Evolutionary conservation across 2,888 invertebrate species (phyloP).

Genomic region (Polymixis lichenea): DNA sequence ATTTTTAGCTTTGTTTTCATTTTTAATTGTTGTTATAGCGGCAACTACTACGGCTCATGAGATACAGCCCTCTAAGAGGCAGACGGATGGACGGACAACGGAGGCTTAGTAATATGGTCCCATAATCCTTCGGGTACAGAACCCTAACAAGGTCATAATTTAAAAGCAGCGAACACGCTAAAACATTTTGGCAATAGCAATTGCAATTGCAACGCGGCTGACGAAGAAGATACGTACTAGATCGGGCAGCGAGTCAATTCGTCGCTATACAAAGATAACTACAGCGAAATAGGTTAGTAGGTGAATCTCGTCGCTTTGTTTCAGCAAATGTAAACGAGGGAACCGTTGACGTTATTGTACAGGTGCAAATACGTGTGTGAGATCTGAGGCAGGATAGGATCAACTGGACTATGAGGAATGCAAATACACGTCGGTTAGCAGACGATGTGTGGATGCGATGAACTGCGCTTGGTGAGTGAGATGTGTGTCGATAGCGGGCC

Average conservation of each 20-base stretch:
- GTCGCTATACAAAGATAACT: conserved; percentile 63
- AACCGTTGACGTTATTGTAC: conserved; percentile 67
- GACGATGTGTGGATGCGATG: conserved; percentile 36
- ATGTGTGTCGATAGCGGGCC: conserved; percentile 20
- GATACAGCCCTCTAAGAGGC: too few species aligned
- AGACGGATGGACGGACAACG: too few species aligned
- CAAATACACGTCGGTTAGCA: conserved; percentile 29
- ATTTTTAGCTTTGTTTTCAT: too few species aligned
- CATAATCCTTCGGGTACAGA: too few species aligned
- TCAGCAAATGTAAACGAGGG: conserved; percentile 67
- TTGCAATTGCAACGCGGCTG: conserved; percentile 27
- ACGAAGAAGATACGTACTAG: conserved; percentile 55
- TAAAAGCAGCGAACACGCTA: background rate
- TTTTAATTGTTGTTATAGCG: too few species aligned
- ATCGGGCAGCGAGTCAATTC: conserved; percentile 68
- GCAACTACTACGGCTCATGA: too few species aligned
- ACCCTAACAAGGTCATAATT: too few species aligned
- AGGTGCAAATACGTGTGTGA: conserved; percentile 63
- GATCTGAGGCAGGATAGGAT: conserved; percentile 46
- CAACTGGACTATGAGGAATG: conserved; percentile 52
- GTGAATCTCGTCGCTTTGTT: conserved; percentile 75
- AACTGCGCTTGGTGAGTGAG: conserved; percentile 37
- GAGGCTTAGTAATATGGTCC: too few species aligned
- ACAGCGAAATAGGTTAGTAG: conserved; percentile 75
- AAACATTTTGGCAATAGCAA: conserved; percentile 39